These are phyloP conservation scores for Hyles lineata DNA, from an alignment of 2,888 invertebrate genomes.

Conservation along the genomic window DNA sequence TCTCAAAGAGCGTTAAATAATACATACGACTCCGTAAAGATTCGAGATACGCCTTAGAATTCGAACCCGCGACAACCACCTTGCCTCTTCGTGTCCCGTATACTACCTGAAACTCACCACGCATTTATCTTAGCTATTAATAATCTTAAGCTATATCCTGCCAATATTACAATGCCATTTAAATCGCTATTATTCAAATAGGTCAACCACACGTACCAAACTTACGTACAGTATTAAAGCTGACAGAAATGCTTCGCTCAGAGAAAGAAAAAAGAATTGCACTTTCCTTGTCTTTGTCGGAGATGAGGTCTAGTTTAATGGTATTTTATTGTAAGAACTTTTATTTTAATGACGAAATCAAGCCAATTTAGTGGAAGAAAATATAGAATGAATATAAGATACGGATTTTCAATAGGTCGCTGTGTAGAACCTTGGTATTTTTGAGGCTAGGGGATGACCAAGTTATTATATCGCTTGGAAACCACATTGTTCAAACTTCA, in stretches of 20 bases:
- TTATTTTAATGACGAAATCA: neutral
- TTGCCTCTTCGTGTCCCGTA: too few species aligned
- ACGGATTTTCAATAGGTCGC: too few species aligned
- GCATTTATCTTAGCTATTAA: neutral
- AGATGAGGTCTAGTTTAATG: neutral
- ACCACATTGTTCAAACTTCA: too few species aligned
- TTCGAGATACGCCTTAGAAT: too few species aligned
- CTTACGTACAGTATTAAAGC: neutral
- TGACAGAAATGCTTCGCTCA: neutral
- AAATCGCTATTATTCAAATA: neutral
- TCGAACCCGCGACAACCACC: too few species aligned
- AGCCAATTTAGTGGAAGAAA: too few species aligned
- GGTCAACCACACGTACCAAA: neutral
- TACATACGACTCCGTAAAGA: too few species aligned
- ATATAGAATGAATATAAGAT: too few species aligned
- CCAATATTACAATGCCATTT: neutral
- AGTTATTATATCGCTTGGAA: too few species aligned
- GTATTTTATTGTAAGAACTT: conserved; percentile 2
- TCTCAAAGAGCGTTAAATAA: too few species aligned
- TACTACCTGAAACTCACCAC: neutral
- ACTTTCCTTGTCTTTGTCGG: neutral
- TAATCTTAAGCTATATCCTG: neutral
- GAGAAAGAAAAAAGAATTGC: neutral
- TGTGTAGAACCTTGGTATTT: too few species aligned
- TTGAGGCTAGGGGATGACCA: too few species aligned